Evolutionary conservation across 2,888 invertebrate genomes (phyloP).

Genomic region (Chalcosyrphus nemorum): DNA sequence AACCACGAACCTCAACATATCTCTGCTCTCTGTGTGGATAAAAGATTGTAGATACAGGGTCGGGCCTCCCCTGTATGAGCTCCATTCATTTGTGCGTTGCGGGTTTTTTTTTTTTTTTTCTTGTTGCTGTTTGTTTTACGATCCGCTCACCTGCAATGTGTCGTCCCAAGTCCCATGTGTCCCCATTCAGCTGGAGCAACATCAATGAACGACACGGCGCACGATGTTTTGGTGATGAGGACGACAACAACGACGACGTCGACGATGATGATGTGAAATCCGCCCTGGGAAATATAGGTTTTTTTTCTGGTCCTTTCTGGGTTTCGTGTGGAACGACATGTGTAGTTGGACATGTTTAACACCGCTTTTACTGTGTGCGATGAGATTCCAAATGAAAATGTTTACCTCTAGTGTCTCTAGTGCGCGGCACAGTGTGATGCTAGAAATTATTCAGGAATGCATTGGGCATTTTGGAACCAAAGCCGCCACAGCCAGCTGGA

Average conservation of each 20-base stretch:
- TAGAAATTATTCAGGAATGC: slow-evolving; percentile 63
- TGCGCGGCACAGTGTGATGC: slow-evolving; percentile 28
- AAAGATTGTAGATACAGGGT: neutral
- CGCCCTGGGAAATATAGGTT: slow-evolving; percentile 63
- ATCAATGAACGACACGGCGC: slow-evolving; percentile 59
- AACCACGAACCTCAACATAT: slow-evolving; percentile 53
- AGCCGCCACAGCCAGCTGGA: slow-evolving; percentile 26
- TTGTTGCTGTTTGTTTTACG: slow-evolving; percentile 22
- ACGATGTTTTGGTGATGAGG: slow-evolving; percentile 54
- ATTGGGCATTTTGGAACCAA: slow-evolving; percentile 23
- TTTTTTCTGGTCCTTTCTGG: slow-evolving; percentile 28
- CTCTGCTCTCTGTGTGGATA: neutral
- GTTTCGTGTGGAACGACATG: slow-evolving; percentile 68
- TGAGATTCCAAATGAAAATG: slow-evolving; percentile 61
- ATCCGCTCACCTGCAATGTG: slow-evolving; percentile 64
- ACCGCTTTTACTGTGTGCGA: slow-evolving; percentile 51
- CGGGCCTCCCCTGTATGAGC: slow-evolving; percentile 22
- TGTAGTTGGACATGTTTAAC: slow-evolving; percentile 70
- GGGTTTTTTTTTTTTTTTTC: slow-evolving; percentile 12
- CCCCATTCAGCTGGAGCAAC: slow-evolving; percentile 45
- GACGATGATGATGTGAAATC: slow-evolving; percentile 50
- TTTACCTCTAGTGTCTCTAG: neutral
- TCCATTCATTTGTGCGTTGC: slow-evolving; percentile 50
- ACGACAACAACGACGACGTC: slow-evolving; percentile 35
- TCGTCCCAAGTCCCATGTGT: slow-evolving; percentile 65